Percentiles rank a stretch among this genome's conserved stretches.
phyloP scores from a whole-genome alignment of 2,113 vertebrate genomes.

The Arenaria interpres region DNA sequence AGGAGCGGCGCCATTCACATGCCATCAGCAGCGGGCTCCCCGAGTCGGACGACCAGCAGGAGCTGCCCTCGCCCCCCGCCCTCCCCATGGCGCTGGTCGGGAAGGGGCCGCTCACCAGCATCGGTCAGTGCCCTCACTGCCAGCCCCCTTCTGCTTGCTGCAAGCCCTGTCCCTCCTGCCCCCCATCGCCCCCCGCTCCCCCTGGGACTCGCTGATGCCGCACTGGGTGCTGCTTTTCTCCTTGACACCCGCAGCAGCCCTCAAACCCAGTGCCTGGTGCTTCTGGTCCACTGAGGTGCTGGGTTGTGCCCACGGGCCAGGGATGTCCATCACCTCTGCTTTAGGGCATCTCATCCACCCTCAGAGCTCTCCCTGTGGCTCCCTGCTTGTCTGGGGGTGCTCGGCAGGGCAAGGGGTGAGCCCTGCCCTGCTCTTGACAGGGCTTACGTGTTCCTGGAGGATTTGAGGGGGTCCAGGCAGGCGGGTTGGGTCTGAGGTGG shows the following conservation, averaged over 20 bases:
- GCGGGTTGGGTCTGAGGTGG: not conserved
- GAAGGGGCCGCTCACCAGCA: constrained; percentile 83
- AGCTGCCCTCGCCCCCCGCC: constrained; percentile 83
- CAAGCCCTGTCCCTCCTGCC: not conserved
- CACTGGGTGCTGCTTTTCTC: not conserved
- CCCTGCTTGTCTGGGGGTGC: not conserved
- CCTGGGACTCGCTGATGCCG: not conserved
- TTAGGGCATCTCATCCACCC: not conserved
- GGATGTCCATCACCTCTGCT: not conserved
- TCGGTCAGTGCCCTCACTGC: constrained; percentile 76
- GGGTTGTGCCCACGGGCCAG: not conserved
- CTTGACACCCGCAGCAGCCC: not conserved
- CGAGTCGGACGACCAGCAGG: constrained; percentile 79
- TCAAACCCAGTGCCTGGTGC: not conserved
- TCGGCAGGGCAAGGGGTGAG: not conserved
- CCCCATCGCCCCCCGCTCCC: fast-evolving
- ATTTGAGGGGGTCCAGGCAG: not conserved
- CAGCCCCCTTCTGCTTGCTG: fast-evolving
- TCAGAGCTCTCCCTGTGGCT: not conserved
- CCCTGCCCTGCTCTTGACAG: not conserved
- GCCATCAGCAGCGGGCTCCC: constrained; percentile 79
- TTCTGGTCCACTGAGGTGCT: not conserved
- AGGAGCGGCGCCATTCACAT: constrained; percentile 91
- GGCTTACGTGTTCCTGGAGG: not conserved
- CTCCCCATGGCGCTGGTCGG: constrained; percentile 81